Base-by-base conservation (phyloP, 2,888 invertebrate species). In the Torymus aiolomorphi region DNA sequence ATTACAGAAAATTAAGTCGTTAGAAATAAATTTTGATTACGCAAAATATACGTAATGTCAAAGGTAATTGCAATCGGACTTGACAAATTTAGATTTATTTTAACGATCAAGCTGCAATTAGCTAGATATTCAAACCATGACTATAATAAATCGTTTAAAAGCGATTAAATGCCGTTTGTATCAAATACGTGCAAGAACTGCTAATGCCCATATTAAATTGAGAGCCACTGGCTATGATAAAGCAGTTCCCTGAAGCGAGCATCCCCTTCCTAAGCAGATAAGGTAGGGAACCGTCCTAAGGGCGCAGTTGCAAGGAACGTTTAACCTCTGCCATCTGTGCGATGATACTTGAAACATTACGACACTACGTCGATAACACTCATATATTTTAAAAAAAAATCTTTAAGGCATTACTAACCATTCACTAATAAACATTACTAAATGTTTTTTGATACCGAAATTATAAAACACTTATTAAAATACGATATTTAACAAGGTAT, bases 61-160 rank as follows among this genome's bases (percentile, higher is more conserved):
- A 18, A 83, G 80, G 83, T 77, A 84, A 85, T 86, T 81, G 70
- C 51, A 14, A 59, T n/a, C 18, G 13, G 13, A 18, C 65, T 1
- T 11, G 71, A 54, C 54, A 83, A 85, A 86, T 85, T 82, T 78
- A 82, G 83, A 86, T 86, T 85, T 84, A 85, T 84, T 69, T 70
- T 76, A 63, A 76, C 69, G 67, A 71, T 78, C 70, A 20, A n/a
- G 82, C 80, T 82, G 80, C 74, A 77, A 78, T 82, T 77, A 61
- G 72, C 66, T 80, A 63, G 73, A 80, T 74, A 82, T 78, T 69
- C 82, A 84, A 83, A 85, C 84, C 82, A 76, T 56, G n/a, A 59
- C 78, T 66, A 66, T 74, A 83, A 86, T 88, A 87, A 87, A 88
- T 88, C 87, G 86, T 84, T 88, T 86, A 85, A 76, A 78, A 81